phyloP scores from a whole-genome alignment of 1,140 invertebrate species.

The Diuraphis noxia region DNA sequence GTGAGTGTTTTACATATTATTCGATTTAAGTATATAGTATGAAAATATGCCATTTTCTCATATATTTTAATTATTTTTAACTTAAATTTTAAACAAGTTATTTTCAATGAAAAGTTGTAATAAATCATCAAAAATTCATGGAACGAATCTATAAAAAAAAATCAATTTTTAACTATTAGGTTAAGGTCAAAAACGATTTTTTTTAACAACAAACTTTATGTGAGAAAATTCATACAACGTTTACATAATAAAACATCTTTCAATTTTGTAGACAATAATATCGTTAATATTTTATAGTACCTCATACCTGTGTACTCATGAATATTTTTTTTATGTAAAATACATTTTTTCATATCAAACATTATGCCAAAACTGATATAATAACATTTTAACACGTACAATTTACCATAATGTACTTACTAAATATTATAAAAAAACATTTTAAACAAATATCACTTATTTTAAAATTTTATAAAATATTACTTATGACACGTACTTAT shows the following conservation, averaged over 20 bases:
- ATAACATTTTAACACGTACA: background rate
- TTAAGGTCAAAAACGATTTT: background rate
- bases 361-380: background rate
- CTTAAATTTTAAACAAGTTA: background rate
- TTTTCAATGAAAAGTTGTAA: background rate
- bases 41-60: background rate
- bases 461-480: background rate
- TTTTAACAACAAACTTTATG: background rate
- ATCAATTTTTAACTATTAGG: background rate
- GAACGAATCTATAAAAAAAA: background rate
- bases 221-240: background rate
- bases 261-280: background rate
- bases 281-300: background rate
- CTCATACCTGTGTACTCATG: background rate
- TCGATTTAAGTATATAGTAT: background rate
- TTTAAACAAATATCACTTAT: background rate
- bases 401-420: conserved; percentile 11
- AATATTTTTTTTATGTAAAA: background rate
- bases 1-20: background rate
- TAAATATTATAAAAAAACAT: conserved; percentile 11
- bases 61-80: background rate
- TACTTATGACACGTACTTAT: background rate
- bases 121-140: background rate
- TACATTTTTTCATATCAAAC: background rate
- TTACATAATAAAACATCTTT: background rate